These are phyloP conservation scores for Zapornia atra DNA, from an alignment of 2,113 vertebrate species.

Conservation along the genomic window DNA sequence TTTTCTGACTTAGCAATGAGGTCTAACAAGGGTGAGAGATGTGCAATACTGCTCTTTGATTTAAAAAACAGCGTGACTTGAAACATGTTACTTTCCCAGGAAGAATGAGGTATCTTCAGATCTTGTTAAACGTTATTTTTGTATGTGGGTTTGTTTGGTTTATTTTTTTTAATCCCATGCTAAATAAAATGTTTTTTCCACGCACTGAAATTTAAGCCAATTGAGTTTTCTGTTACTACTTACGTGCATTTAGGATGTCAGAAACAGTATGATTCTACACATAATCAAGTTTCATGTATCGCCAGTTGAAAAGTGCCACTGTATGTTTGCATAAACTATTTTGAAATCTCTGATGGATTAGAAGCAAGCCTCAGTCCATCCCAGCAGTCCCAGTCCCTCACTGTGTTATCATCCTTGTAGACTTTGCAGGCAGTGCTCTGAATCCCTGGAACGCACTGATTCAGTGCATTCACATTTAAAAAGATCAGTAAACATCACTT, in stretches of 20 bases:
- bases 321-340: neutral
- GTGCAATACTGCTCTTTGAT: neutral
- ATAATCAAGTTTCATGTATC: neutral
- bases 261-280: neutral
- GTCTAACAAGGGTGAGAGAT: neutral
- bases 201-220: neutral
- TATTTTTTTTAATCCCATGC: neutral
- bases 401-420: neutral
- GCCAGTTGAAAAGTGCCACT: neutral
- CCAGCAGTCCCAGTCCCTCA: neutral
- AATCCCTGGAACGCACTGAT: neutral
- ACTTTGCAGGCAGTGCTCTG: neutral
- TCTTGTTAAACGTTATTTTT: neutral
- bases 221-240: neutral
- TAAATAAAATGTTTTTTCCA: neutral
- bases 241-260: neutral
- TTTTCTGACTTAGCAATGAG: neutral
- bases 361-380: neutral
- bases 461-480: neutral
- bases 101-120: neutral
- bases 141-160: neutral
- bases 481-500: neutral
- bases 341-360: neutral
- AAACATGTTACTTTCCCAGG: fast-evolving
- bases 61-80: neutral